Evolutionary conservation across 2,797 vertebrate genomes (phyloP), one percentile per base, ranked within the genome.

Genomic region (Forpus xanthops): DNA sequence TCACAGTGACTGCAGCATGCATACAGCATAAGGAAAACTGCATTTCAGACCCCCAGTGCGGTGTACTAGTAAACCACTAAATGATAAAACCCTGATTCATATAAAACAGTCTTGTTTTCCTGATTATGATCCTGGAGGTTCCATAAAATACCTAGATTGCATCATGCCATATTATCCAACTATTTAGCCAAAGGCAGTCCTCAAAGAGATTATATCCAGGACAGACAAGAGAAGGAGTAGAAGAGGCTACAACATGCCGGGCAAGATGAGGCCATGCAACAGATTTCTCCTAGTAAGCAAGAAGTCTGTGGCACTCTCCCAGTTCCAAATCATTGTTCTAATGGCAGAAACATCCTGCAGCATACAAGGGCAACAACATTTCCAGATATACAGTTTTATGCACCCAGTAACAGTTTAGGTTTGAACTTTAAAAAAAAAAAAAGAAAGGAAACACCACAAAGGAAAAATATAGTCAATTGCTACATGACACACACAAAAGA

Each of bases 41-140:
- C 37, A 45, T 85, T 89, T 90, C 64, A 78, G 47, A 21, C 61
- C 31, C 62, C 3, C 31, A 9, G 12, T 45, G 24, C 35, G 56
- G 30, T 0, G 0, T 93, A 80, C 67, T 90, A 95, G 67, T 80
- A 85, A 84, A 82, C 68, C 44, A 37, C 45, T 75, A 77, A 79
- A 85, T 58, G 30, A 52, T 89, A 94, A 79, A 95, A 91, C 89
- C 61, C 56, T 74, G 50, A 61, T 81, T 82, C 52, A 61, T 61
- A 35, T 67, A 41, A 92, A 92, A 19, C 55, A 44, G 12, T n/a
- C 65, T 85, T 85, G 37, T 91, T 91, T 76, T 64, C 47, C 67
- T 67, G 1, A 42, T 71, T 76, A 12, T 15, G 21, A 76, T 88
- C 58, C 66, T 91, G 76, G 31, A 58, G 14, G 31, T 62, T 84